These are phyloP conservation scores for Ashinkailepas kermadecensis DNA, from an alignment of 2,888 invertebrate species.

Conservation along the genomic window DNA sequence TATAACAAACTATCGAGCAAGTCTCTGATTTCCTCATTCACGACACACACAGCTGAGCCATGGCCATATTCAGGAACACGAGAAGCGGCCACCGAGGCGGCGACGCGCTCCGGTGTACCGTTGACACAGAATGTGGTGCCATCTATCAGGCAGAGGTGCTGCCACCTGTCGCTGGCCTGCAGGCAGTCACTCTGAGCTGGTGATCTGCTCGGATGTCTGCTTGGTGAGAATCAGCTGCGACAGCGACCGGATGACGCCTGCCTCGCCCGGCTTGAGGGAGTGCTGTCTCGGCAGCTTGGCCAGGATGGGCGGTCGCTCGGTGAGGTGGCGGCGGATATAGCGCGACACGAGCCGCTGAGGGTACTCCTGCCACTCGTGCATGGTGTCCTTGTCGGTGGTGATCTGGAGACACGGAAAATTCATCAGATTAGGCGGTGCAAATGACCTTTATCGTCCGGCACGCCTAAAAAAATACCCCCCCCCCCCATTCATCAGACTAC, in stretches of 20 bases:
- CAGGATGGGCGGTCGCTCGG: constrained; percentile 42
- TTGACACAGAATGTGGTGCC: too few relatives aligned
- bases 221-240: background rate
- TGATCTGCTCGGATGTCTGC: background rate
- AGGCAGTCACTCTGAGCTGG: background rate
- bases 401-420: constrained; percentile 54
- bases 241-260: background rate
- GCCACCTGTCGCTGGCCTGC: background rate
- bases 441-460: too few relatives aligned
- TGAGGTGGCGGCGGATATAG: constrained; percentile 72
- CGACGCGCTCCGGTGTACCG: too few relatives aligned
- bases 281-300: background rate
- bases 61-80: too few relatives aligned
- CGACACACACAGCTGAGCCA: too few relatives aligned
- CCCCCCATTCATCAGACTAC: too few relatives aligned
- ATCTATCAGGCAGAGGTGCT: too few relatives aligned
- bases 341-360: constrained; percentile 76
- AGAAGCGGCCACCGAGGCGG: too few relatives aligned
- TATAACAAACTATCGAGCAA: too few relatives aligned
- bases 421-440: too few relatives aligned
- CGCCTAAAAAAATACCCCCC: too few relatives aligned
- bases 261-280: background rate
- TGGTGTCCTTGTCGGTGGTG: constrained; percentile 73
- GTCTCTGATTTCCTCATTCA: too few relatives aligned
- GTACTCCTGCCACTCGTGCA: constrained; percentile 83